Percentiles rank a stretch among this genome's conserved stretches.
These are phyloP conservation scores for Salpingus planirostris DNA, from an alignment of 2,888 invertebrate genomes.

Conservation along the genomic window DNA sequence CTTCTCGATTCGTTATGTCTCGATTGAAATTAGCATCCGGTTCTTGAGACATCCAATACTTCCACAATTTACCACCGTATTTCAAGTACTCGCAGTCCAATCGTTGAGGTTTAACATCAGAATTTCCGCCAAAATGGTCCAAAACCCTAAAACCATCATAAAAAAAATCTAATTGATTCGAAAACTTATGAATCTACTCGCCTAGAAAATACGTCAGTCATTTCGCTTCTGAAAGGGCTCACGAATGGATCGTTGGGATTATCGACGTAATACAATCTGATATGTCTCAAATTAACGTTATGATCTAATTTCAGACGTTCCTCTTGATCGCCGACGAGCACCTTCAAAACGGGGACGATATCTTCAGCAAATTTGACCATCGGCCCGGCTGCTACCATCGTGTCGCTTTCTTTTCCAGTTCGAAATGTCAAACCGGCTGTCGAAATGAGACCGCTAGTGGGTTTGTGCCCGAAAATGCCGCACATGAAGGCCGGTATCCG, in stretches of 20 bases:
- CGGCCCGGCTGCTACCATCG: constrained; percentile 80
- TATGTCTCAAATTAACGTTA: constrained; percentile 52
- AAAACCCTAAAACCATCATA: constrained; percentile 34
- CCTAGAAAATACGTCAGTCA: constrained; percentile 41
- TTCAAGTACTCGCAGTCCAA: constrained; percentile 40
- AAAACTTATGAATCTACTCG: constrained; percentile 8
- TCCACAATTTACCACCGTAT: constrained; percentile 60
- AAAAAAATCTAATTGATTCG: no score
- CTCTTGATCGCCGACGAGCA: constrained; percentile 50
- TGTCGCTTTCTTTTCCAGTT: constrained; percentile 55
- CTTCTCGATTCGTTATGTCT: constrained; percentile 55
- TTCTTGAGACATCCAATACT: constrained; percentile 67
- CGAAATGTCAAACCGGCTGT: constrained; percentile 60
- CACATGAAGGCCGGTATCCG: constrained; percentile 88
- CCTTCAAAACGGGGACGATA: constrained; percentile 65
- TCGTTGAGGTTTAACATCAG: constrained; percentile 25
- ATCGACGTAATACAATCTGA: constrained; percentile 71
- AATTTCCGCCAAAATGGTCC: constrained; percentile 38
- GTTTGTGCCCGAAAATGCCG: constrained; percentile 81
- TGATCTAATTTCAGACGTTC: constrained; percentile 50
- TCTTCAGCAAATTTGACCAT: constrained; percentile 71
- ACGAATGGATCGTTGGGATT: constrained; percentile 63
- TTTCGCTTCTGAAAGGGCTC: constrained; percentile 60
- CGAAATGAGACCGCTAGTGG: constrained; percentile 45
- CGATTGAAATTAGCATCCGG: constrained; percentile 49